A percentile compares a stretch with the other conserved stretches of the same genome.
Evolutionary conservation across 2,113 vertebrate genomes (phyloP).

Genomic region (Dasyornis broadbenti): DNA sequence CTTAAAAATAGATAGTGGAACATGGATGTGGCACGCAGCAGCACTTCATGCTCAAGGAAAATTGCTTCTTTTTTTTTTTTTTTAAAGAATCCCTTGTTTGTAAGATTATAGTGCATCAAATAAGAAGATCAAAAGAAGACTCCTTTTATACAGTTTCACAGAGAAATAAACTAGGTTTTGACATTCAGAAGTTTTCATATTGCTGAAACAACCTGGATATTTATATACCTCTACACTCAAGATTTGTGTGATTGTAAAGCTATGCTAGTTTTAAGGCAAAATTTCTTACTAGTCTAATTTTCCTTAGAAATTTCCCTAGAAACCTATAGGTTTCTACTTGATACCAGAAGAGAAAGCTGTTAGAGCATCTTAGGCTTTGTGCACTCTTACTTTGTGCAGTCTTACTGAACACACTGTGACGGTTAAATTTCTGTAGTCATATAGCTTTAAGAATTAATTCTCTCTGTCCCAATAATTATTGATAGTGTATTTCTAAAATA

Average conservation of each 20-base stretch:
- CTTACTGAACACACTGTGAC: neutral
- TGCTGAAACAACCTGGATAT: neutral
- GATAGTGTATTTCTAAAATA: neutral
- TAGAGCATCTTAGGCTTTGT: neutral
- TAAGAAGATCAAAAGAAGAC: neutral
- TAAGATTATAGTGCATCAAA: neutral
- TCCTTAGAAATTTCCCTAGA: no score
- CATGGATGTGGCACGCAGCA: neutral
- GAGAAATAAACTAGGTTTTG: neutral
- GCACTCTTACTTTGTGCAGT: no score
- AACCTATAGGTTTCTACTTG: neutral
- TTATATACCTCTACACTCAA: neutral
- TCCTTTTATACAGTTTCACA: neutral
- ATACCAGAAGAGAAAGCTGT: neutral
- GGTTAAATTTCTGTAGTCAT: neutral
- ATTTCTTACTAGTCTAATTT: neutral
- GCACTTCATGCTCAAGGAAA: neutral
- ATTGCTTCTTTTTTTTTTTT: neutral
- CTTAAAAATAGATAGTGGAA: neutral
- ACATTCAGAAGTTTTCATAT: neutral
- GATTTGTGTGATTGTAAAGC: neutral
- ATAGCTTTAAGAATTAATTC: neutral
- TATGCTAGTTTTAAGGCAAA: neutral
- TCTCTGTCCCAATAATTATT: neutral
- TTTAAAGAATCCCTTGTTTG: neutral